phyloP scores from a whole-genome alignment of 2,888 invertebrate genomes.

The Argyra leucocephala region DNA sequence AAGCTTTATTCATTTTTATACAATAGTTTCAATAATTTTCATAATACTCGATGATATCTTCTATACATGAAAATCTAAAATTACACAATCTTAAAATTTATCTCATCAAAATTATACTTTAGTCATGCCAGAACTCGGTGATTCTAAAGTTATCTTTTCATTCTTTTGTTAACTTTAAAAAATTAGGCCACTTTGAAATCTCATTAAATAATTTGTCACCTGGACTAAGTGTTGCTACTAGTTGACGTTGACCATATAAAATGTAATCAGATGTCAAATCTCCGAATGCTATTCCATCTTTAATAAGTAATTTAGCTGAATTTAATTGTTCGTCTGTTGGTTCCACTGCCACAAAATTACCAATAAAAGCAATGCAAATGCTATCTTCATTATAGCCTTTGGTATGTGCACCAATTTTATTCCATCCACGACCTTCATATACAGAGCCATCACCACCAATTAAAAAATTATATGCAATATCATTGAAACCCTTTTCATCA shows the following conservation, averaged over 20 bases:
- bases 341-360: slow-evolving; percentile 49
- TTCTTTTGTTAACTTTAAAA: no score
- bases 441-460: slow-evolving; percentile 67
- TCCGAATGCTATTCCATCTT: slow-evolving; percentile 48
- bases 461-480: slow-evolving; percentile 68
- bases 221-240: slow-evolving; percentile 55
- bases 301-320: slow-evolving; percentile 51
- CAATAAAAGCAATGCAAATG: slow-evolving; percentile 59
- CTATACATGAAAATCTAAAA: no score
- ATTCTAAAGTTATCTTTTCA: no score
- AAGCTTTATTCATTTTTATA: no score
- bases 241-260: slow-evolving; percentile 55
- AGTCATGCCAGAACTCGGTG: no score
- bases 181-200: slow-evolving; percentile 57
- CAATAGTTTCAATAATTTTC: no score
- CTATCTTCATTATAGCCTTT: slow-evolving; percentile 53
- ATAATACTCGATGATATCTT: no score
- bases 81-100: no score
- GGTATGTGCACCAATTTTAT: slow-evolving; percentile 56
- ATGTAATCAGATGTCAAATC: slow-evolving; percentile 53
- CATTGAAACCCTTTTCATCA: slow-evolving; percentile 56
- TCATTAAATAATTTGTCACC: slow-evolving; percentile 51
- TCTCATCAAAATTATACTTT: no score
- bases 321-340: slow-evolving; percentile 47
- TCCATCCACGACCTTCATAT: slow-evolving; percentile 68